A percentile compares a stretch with the other conserved stretches of the same genome.
Evolutionary conservation across 2,113 vertebrate genomes (phyloP).

Genomic region (Seriola dumerili): DNA sequence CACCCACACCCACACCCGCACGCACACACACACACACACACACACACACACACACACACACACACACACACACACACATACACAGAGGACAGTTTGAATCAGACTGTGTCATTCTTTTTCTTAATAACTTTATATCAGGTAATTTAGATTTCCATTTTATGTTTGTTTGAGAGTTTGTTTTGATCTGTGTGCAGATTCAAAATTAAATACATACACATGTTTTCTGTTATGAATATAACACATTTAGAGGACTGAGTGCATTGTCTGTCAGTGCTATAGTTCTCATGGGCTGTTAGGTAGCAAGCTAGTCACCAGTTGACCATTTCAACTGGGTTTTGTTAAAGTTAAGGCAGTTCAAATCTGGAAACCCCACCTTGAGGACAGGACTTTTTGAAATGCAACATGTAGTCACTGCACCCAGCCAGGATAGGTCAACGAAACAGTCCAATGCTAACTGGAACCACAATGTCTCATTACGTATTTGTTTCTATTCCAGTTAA

Average conservation of each 20-base stretch:
- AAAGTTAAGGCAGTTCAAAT: neutral
- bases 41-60: constrained; percentile 13
- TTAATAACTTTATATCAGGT: neutral
- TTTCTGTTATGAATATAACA: neutral
- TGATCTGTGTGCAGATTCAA: no score
- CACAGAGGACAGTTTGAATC: neutral
- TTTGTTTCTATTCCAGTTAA: neutral
- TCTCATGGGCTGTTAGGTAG: no score
- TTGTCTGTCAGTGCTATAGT: neutral
- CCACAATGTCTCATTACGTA: neutral
- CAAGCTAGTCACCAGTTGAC: neutral
- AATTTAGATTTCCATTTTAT: neutral
- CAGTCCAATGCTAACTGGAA: neutral
- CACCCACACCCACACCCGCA: constrained; percentile 36
- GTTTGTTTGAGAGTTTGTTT: neutral
- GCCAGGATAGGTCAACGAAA: neutral
- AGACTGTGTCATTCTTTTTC: neutral
- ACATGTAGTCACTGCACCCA: no score
- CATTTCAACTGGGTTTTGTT: neutral
- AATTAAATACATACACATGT: neutral
- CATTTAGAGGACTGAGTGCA: neutral
- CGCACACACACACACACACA: no score
- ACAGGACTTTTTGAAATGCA: no score
- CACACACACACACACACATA: constrained; percentile 18
- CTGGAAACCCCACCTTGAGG: neutral